phyloP scores from a whole-genome alignment of 2,888 invertebrate species.

The Orthosia incerta region DNA sequence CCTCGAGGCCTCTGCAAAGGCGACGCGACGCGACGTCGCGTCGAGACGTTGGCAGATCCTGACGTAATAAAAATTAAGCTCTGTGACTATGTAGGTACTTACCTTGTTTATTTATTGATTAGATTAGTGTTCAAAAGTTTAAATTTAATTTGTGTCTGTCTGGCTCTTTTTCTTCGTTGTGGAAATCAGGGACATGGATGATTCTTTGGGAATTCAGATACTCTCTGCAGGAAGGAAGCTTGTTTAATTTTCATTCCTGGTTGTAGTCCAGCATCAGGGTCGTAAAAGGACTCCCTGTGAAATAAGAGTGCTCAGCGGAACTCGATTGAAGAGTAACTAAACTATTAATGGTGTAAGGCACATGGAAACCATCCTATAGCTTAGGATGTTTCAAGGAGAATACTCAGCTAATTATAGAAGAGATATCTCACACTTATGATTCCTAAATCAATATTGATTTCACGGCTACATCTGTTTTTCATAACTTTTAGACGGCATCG shows the following conservation, averaged over 20 bases:
- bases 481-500: no score
- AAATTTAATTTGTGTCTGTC: not conserved
- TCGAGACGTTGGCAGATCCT: conserved; percentile 41
- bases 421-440: not conserved
- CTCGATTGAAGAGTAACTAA: not conserved
- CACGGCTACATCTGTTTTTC: not conserved
- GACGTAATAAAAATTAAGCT: conserved; percentile 46
- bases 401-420: not conserved
- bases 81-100: not conserved
- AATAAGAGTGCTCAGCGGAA: no score
- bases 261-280: no score
- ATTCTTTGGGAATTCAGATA: not conserved
- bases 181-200: not conserved
- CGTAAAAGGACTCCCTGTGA: no score
- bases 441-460: not conserved
- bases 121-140: not conserved
- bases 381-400: no score
- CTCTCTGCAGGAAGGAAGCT: not conserved
- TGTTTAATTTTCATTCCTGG: not conserved
- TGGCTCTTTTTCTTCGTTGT: not conserved
- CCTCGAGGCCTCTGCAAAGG: conserved; percentile 32
- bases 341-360: no score
- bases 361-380: no score
- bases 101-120: conserved; percentile 8
- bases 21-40: conserved; percentile 49